A percentile compares a stretch with the other conserved stretches of the same genome.
These are phyloP conservation scores for Oxygymnocypris stewartii DNA, from an alignment of 2,113 vertebrate species.

Conservation along the genomic window DNA sequence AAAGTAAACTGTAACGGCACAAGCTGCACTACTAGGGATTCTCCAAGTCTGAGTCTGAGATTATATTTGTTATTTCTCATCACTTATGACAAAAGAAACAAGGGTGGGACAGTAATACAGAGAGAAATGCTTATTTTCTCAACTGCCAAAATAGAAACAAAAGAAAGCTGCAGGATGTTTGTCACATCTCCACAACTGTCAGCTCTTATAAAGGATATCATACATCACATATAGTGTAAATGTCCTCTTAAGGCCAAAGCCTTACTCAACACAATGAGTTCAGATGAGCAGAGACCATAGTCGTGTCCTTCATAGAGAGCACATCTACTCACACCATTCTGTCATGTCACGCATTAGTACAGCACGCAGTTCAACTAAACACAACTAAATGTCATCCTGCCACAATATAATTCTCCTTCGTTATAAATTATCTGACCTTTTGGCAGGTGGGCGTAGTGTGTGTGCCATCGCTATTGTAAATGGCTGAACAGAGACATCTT, in stretches of 20 bases:
- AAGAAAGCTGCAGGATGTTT: constrained; percentile 39
- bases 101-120: neutral
- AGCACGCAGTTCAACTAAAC: neutral
- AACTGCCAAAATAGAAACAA: constrained; percentile 1
- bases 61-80: constrained; percentile 12
- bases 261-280: neutral
- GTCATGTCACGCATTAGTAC: neutral
- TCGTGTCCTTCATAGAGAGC: neutral
- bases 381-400: neutral
- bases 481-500: constrained; percentile 15
- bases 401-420: neutral
- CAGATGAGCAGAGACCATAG: neutral
- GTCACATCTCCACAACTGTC: constrained; percentile 50
- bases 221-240: neutral
- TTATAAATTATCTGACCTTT: constrained; percentile 7
- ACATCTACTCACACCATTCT: neutral
- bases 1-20: neutral
- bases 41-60: neutral
- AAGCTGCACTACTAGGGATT: neutral
- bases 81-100: neutral
- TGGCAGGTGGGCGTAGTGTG: neutral
- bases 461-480: neutral
- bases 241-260: neutral
- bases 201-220: constrained; percentile 24
- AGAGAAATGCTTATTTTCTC: neutral